Base-by-base conservation (phyloP, 1,140 invertebrate species). In the Hypsibius dujardini region DNA sequence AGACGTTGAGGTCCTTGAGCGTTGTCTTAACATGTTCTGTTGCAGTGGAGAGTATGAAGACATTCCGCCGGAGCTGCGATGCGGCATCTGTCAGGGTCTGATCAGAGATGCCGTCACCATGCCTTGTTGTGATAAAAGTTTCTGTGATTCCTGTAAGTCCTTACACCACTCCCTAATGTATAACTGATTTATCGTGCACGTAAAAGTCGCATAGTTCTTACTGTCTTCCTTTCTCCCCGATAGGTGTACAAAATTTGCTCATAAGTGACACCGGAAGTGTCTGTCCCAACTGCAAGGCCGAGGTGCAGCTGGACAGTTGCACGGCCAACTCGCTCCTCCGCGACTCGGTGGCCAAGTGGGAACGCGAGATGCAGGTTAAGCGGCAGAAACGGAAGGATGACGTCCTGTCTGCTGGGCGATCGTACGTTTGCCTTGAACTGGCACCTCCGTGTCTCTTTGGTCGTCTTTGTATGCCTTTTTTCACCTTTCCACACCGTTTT, bases 281-380 rank as follows among this genome's bases (percentile, higher is more conserved):
- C 62, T 67, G 62, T 45, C 62, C 62, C 3, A 67, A 45, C 42
- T 67, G 62, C 42, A 42, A 42, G 45, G 62, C 42, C 3, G 12
- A 67, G 62, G 12, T 67, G 7, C 3, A 12, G 62, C 42, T 7
- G 12, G 62, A 67, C 42, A 42, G 3, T 12, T 67, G 62, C 45
- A 7, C 42, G 45, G 12, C 62, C 3, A 67, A 67, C 45, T 3
- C 3, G 12, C 42, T 15, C 7, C 62, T 67, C 3, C 62, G 62
- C 42, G 42, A 45, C 45, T 45, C 12, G 3, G 62, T 67, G 12
- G 62, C 12, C 3, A 67, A 67, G 45, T 67, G 62, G 62, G 62
- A 67, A 42, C 62, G 62, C 12, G 62, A 67, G 7, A 42, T 67
- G 62, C 62, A 67, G 62, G 45, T 67, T 42, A 67, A 67, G 62